Conservation (phyloP, 1,140 invertebrate genomes). For the Coboldia fuscipes region DNA sequence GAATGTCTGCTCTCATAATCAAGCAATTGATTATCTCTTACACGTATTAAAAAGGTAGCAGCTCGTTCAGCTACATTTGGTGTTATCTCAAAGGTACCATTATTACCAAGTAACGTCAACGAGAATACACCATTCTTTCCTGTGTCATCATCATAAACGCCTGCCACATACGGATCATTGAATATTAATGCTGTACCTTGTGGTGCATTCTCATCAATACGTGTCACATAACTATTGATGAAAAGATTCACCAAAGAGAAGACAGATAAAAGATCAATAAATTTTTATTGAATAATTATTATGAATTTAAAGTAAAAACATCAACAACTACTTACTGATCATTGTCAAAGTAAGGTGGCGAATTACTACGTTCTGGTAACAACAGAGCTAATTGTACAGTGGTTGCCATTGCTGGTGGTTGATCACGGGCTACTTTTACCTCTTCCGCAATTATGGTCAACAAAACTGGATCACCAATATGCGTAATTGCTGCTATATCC, state of each 20-base stretch:
- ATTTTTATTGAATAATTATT: neutral
- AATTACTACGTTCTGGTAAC: constrained; percentile 47
- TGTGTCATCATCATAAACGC: constrained; percentile 52
- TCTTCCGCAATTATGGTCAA: constrained; percentile 69
- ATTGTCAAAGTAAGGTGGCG: constrained; percentile 55
- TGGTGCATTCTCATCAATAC: constrained; percentile 64
- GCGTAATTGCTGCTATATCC: constrained; percentile 52
- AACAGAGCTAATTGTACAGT: constrained; percentile 58
- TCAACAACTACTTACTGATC: constrained; percentile 34
- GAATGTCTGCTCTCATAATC: constrained; percentile 61
- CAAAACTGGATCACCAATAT: constrained; percentile 53
- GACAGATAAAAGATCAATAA: neutral
- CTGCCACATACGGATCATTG: constrained; percentile 40
- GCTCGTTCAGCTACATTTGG: constrained; percentile 67
- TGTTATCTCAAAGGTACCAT: constrained; percentile 71
- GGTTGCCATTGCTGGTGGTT: constrained; percentile 51
- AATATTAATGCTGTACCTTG: constrained; percentile 51
- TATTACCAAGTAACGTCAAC: constrained; percentile 53
- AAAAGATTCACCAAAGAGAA: too few species aligned
- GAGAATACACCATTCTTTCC: constrained; percentile 70
- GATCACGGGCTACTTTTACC: constrained; percentile 39
- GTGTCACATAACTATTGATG: constrained; percentile 49
- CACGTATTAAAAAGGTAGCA: constrained; percentile 57
- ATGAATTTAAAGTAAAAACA: constrained; percentile 1
- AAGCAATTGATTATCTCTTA: constrained; percentile 56